These are phyloP conservation scores for Gallinago stenura DNA, from an alignment of 2,797 vertebrate genomes.

Conservation along the genomic window DNA sequence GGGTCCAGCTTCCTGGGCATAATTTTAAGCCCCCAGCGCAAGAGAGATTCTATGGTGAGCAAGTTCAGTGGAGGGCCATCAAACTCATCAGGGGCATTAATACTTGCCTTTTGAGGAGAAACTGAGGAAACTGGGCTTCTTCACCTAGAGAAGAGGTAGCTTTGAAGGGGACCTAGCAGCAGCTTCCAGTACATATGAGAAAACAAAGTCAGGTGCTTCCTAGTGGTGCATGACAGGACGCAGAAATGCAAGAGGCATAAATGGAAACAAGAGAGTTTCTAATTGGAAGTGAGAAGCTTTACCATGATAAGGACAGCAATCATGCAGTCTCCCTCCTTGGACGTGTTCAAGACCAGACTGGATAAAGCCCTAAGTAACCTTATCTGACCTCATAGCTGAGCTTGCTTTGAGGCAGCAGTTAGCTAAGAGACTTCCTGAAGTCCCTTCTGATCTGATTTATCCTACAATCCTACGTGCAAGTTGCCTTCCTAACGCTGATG, in stretches of 20 bases:
- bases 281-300: background rate
- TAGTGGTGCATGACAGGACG: background rate
- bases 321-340: background rate
- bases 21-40: background rate
- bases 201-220: background rate
- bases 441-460: background rate
- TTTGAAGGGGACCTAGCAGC: background rate
- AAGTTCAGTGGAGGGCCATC: background rate
- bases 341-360: background rate
- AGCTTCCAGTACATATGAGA: background rate
- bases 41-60: background rate
- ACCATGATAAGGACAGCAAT: background rate
- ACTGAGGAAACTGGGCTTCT: background rate
- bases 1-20: background rate
- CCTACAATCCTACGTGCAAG: fast-evolving
- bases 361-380: background rate
- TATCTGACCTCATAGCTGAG: background rate
- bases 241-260: fast-evolving
- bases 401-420: background rate
- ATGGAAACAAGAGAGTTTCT: background rate
- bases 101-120: background rate
- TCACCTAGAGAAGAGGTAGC: background rate
- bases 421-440: background rate
- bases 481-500: background rate
- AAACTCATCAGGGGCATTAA: background rate